Evolutionary conservation across 2,888 invertebrate genomes (phyloP), one percentile per base, ranked within the genome.

Genomic region (Philopedon plagiatum): DNA sequence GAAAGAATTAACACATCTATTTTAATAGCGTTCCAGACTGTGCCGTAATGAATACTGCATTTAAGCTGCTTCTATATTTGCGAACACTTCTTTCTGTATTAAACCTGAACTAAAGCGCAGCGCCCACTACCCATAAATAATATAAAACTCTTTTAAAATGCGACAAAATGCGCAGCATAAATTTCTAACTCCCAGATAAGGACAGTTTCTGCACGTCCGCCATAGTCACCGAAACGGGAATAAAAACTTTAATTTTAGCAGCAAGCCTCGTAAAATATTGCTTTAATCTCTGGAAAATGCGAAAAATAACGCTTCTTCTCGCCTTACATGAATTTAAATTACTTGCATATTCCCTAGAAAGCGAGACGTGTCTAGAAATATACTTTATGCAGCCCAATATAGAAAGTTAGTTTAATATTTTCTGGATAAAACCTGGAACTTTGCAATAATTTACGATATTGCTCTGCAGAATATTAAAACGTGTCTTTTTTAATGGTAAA

Each of bases 261-360:
- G 77, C 76, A 74, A 77, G 78, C 80, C 79, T 64, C 78, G 83
- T 85, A 83, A 85, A 85, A 85, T 85, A 85, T 85, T 83, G 84
- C 85, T 85, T 85, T 85, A 85, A 85, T 85, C 85, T 85, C 83
- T 79, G 83, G 78, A 78, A 82, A 84, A 84, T 83, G 83, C 81
- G 82, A 82, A 82, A 84, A 83, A 83, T 82, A 83, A 82, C 82
- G 78, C 81, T 83, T 81, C 83, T 82, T 82, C 80, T 83, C 83
- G 83, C 84, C 85, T 85, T 85, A 85, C 84, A 83, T 84, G 84
- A 83, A 85, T 85, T 85, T 84, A 85, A 85, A 85, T 85, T 85
- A 83, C 84, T 83, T 70, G 56, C 64, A 57, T 62, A 56, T 68
- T 70, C 70, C 70, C 70, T 49, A 60, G 70, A 64, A 70, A 62